These are phyloP conservation scores for Apogon hyalosoma DNA, from an alignment of 2,797 vertebrate genomes.

Conservation along the genomic window DNA sequence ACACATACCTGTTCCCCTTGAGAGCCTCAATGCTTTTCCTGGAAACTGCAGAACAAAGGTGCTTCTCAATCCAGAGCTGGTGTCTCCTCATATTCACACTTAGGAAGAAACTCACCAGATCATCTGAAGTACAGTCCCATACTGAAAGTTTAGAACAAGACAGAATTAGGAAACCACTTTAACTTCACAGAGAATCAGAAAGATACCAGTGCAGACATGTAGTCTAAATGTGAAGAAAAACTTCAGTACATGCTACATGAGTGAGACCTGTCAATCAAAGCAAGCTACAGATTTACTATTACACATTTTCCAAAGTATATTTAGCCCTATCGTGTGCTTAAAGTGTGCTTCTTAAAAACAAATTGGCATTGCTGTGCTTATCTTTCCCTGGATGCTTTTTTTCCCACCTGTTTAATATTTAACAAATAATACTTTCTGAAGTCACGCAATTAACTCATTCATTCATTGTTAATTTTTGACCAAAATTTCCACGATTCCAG, in stretches of 20 bases:
- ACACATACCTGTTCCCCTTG: slow-evolving; percentile 84
- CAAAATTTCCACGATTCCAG: no score
- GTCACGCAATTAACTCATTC: no score
- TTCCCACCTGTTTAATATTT: no score
- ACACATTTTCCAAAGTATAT: neutral
- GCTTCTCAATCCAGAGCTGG: slow-evolving; percentile 50
- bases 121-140: slow-evolving; percentile 15
- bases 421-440: no score
- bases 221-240: no score
- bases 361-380: neutral
- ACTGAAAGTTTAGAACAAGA: slow-evolving; percentile 14
- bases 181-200: neutral
- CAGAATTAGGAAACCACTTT: slow-evolving; percentile 6
- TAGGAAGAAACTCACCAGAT: slow-evolving; percentile 23
- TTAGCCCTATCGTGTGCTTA: no score
- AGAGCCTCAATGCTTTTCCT: slow-evolving; percentile 79
- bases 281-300: neutral
- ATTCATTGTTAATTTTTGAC: no score
- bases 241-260: neutral
- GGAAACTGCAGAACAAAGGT: slow-evolving; percentile 74
- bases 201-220: neutral
- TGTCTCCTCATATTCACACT: slow-evolving; percentile 46
- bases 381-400: neutral
- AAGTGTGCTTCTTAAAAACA: no score
- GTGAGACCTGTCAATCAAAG: neutral